Evolutionary conservation across 2,113 vertebrate species (phyloP), one percentile per base, ranked within the genome.

Genomic region (Cyprinus carpio): DNA sequence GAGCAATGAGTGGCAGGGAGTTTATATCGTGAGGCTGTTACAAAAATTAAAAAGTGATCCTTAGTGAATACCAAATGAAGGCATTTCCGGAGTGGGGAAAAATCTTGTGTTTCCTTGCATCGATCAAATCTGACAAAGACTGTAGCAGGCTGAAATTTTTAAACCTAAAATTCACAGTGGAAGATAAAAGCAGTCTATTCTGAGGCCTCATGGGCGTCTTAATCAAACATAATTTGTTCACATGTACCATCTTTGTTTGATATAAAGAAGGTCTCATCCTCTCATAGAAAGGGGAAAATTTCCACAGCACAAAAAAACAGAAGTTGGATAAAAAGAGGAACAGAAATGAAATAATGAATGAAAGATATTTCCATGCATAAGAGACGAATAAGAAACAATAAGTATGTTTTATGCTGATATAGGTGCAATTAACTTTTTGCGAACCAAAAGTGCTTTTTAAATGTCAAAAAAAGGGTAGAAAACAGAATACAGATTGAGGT

Each of bases 151-250:
- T 10, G 40, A 43, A 12, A 11, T 46, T 46, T 46, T 46, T 46
- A 12, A 46, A 46, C 43, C 43, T 46, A 11, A 46, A 46, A 46
- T 46, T 46, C 43, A 46, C 43, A 46, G 43, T 46, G 43, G 11
- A 12, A 46, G 43, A 46, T 46, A 10, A 2, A 10, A 43, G 40
- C 9, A 10, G 9, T 3, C 7, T 40, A 40, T 43, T 43, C 5
- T 40, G 34, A 40, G 29, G 27, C 4, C 3, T 6, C 43, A 12
- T 46, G 43, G 27, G 13, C 6, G 56, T 75, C 65, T 90, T 93
- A 90, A 92, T 93, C 90, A 92, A 90, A 92, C 90, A 88, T 91
- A 90, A 94, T 93, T 91, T 18, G 87, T 84, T 92, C 90, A 89
- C 90, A 89, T 91, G 91, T 86, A 90, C 77, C 80, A 86, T 87